Percentiles rank a stretch among this genome's conserved stretches.
Evolutionary conservation across 2,888 invertebrate genomes (phyloP).

Genomic region (Plusia festucae): DNA sequence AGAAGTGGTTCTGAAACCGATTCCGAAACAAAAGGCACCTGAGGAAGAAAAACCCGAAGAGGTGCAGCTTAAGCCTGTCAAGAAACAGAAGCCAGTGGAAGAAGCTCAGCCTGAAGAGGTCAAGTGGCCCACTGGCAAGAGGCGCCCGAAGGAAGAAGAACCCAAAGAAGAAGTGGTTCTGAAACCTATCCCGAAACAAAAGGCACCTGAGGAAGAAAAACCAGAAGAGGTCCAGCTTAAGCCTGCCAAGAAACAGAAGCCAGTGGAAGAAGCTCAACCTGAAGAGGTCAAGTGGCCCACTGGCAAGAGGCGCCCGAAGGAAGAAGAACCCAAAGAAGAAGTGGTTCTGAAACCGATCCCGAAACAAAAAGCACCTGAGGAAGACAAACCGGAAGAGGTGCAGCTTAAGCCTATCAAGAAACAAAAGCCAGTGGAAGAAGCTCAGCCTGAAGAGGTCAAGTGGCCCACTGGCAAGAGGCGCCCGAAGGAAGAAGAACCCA

Average conservation of each 20-base stretch:
- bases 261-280: not conserved
- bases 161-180: slow-evolving; percentile 39
- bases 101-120: slow-evolving; percentile 71
- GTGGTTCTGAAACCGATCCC: not conserved
- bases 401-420: not conserved
- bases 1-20: slow-evolving; percentile 21
- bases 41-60: slow-evolving; percentile 67
- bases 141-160: slow-evolving; percentile 87
- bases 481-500: not conserved
- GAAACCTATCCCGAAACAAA: not conserved
- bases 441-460: not conserved
- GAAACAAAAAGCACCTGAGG: not conserved
- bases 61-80: slow-evolving; percentile 68
- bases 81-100: slow-evolving; percentile 59
- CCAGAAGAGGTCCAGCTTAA: slow-evolving; percentile 5
- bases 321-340: not conserved
- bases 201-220: not conserved
- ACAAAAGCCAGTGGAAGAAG: not conserved
- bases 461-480: not conserved
- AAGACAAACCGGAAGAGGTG: not conserved
- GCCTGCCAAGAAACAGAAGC: not conserved
- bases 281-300: slow-evolving; percentile 1
- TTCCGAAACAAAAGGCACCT: slow-evolving; percentile 25
- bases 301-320: not conserved
- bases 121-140: slow-evolving; percentile 81